Evolutionary conservation across 2,888 invertebrate species (phyloP), one percentile per base, ranked within the genome.

Genomic region (Neoscelio sp.): DNA sequence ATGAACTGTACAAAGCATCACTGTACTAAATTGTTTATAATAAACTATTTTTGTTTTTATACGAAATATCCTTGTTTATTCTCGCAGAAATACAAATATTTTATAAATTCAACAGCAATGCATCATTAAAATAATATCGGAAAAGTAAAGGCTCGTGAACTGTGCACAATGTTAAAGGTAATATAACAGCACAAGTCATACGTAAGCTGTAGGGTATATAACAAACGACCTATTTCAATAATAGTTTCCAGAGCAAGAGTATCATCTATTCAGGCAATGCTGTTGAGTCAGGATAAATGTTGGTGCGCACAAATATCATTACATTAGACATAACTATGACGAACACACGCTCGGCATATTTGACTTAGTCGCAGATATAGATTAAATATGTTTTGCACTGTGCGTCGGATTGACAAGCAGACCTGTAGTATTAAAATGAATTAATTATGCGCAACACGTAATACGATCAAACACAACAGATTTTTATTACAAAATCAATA

Each of bases 181-280:
- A 48, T 64, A 64, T 48, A 20, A 23, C 18, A 35, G 46, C 20
- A 54, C 20, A 30, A 28, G 17, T 58, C 38, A 15, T 56, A 18
- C 33, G 56, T 54, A 64, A 62, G 50, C 73, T 65, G 48, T n/a
- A 42, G 33, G 26, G 50, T 65, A 35, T 46, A 58, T 74, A 58
- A 74, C 65, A 65, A 75, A 60, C 60, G 67, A 60, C 60, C 74
- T 60, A 52, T 56, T 75, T 75, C 74, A 60, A 75, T 75, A 65
- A 67, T 60, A 67, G 60, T 75, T 67, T 67, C 60, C 42, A 35
- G 42, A 67, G 44, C 65, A 50, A 50, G 74, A 60, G 65, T 67
- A 75, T 60, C 67, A 60, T 67, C 74, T 44, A 60, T 75, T 75
- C 74, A 67, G 28, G 50, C 60, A 75, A 60, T 64, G 44, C 28